These are phyloP conservation scores for Engystomops pustulosus DNA, from an alignment of 2,113 vertebrate species.

Conservation along the genomic window DNA sequence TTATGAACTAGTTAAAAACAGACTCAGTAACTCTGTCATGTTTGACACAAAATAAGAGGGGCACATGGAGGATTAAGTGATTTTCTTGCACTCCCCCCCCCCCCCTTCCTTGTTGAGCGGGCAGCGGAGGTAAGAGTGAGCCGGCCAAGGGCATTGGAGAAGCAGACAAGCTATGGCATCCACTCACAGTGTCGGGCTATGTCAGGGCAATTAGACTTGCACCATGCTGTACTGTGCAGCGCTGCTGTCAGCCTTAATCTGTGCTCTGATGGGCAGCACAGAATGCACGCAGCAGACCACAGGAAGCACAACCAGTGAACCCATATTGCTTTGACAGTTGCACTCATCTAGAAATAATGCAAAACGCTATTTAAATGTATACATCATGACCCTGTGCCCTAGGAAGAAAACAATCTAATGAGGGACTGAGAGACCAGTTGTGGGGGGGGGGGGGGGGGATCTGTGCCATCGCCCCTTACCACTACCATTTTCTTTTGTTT, in stretches of 20 bases:
- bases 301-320: slow-evolving; percentile 86
- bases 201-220: slow-evolving; percentile 87
- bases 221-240: slow-evolving; percentile 75
- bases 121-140: slow-evolving; percentile 27
- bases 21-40: background rate
- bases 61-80: background rate
- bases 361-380: slow-evolving; percentile 91
- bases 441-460: slow-evolving; percentile 26
- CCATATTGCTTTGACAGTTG: slow-evolving; percentile 98
- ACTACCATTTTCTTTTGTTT: slow-evolving; percentile 53
- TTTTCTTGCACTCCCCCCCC: slow-evolving; percentile 7
- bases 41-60: background rate
- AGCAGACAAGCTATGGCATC: slow-evolving; percentile 75
- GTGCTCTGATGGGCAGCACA: slow-evolving; percentile 78
- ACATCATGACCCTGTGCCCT: slow-evolving; percentile 81
- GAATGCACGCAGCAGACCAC: slow-evolving; percentile 82
- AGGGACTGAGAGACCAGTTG: slow-evolving; percentile 66
- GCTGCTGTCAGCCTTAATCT: slow-evolving; percentile 90
- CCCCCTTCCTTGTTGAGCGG: no score
- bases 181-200: slow-evolving; percentile 77
- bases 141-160: slow-evolving; percentile 55
- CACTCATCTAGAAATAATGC: slow-evolving; percentile 96
- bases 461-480: slow-evolving; percentile 36
- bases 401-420: slow-evolving; percentile 83
- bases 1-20: slow-evolving; percentile 8